Evolutionary conservation across 2,888 invertebrate species (phyloP).

Genomic region (Camptogramma bilineatum): DNA sequence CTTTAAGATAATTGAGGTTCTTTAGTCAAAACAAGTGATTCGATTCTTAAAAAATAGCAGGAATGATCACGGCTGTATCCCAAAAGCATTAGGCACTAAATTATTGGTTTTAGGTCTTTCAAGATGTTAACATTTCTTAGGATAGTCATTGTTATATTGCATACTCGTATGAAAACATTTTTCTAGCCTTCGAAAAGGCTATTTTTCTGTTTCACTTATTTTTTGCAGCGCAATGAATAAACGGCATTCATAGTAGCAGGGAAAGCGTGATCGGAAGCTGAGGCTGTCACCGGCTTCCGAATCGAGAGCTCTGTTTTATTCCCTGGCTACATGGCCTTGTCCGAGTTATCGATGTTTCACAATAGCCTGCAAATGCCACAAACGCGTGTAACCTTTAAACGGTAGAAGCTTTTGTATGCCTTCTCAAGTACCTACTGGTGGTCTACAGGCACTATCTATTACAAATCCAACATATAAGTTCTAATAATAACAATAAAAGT

Average conservation of each 20-base stretch:
- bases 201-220: not conserved
- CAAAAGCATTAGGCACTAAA: too few species aligned
- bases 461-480: too few species aligned
- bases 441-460: not conserved
- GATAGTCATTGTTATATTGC: too few species aligned
- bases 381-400: constrained; percentile 58
- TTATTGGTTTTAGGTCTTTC: too few species aligned
- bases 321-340: constrained; percentile 60
- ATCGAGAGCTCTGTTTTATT: constrained; percentile 51
- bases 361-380: constrained; percentile 45
- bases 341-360: constrained; percentile 57
- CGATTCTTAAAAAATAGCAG: not conserved
- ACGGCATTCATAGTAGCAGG: constrained; percentile 20
- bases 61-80: too few species aligned
- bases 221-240: constrained; percentile 8
- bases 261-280: constrained; percentile 41
- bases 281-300: constrained; percentile 64
- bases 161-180: too few species aligned
- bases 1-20: not conserved
- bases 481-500: too few species aligned
- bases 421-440: not conserved
- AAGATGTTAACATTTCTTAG: too few species aligned
- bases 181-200: not conserved
- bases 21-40: not conserved
- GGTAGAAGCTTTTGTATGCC: not conserved